phyloP scores from a whole-genome alignment of 2,113 vertebrate genomes.

The Gadus chalcogrammus region DNA sequence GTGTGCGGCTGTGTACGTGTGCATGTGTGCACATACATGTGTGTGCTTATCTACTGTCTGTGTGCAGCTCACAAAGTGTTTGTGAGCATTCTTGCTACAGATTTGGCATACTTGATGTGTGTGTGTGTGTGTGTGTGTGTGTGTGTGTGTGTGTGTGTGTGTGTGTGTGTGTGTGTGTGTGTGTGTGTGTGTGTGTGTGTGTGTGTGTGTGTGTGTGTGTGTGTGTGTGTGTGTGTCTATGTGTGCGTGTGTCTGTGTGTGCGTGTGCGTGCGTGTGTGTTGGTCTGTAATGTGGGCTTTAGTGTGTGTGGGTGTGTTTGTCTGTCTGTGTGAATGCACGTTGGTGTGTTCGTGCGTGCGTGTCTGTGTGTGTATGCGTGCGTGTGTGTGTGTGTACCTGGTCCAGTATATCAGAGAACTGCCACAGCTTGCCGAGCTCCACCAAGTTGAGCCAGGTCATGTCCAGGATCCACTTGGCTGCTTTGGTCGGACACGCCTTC shows the following conservation, averaged over 20 bases:
- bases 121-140: constrained; percentile 3
- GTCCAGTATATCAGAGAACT: constrained; percentile 88
- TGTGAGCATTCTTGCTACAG: too few relatives aligned
- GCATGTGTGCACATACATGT: too few relatives aligned
- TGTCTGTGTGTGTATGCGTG: not conserved
- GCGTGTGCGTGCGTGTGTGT: constrained; percentile 8
- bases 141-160: constrained; percentile 7
- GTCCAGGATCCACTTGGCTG: constrained; percentile 93
- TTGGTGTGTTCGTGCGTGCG: not conserved
- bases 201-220: constrained; percentile 7
- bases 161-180: constrained; percentile 11
- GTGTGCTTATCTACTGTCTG: too few relatives aligned
- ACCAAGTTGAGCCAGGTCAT: constrained; percentile 98
- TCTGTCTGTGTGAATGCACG: not conserved
- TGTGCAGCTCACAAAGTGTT: too few relatives aligned
- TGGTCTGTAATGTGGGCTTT: constrained; percentile 54
- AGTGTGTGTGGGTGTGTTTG: too few relatives aligned
- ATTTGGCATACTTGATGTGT: too few relatives aligned
- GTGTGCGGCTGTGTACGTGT: too few relatives aligned
- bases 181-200: constrained; percentile 4
- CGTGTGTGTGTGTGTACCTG: constrained; percentile 68
- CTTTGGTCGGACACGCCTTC: constrained; percentile 89
- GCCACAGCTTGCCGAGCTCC: constrained; percentile 87
- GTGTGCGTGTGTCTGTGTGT: not conserved
- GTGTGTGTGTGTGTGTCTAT: constrained; percentile 2